phyloP scores from a whole-genome alignment of 1,140 invertebrate genomes.

The Bombus ignitus region DNA sequence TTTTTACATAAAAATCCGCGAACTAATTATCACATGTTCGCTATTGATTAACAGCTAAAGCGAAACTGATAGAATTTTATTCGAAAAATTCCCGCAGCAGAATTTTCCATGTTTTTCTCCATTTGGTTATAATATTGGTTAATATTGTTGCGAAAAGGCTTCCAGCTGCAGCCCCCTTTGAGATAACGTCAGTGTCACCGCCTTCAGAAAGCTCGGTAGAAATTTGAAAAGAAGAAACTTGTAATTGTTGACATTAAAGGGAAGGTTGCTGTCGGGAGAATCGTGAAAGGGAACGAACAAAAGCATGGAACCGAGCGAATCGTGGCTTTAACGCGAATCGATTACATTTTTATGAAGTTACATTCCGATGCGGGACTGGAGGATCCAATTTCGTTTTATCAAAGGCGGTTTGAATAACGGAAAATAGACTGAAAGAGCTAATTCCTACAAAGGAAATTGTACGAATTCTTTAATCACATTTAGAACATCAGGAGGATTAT shows the following conservation, averaged over 20 bases:
- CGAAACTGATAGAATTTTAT: background rate
- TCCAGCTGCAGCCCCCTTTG: background rate
- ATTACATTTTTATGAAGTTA: slow-evolving; percentile 21
- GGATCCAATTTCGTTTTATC: slow-evolving; percentile 5
- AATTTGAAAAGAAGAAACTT: slow-evolving; percentile 21
- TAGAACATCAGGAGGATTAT: background rate
- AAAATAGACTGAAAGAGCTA: background rate
- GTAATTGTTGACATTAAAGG: slow-evolving; percentile 49
- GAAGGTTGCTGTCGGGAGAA: background rate
- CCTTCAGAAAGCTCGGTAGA: background rate
- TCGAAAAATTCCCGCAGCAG: background rate
- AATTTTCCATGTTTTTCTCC: background rate
- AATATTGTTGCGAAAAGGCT: slow-evolving; percentile 1
- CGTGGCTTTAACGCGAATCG: slow-evolving; percentile 3
- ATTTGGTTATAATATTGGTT: background rate
- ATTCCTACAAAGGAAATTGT: background rate
- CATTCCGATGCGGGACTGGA: background rate
- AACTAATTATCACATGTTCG: background rate
- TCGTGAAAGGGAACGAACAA: slow-evolving; percentile 4
- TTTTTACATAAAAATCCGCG: too few relatives aligned
- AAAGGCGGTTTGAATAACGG: background rate
- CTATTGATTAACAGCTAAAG: background rate
- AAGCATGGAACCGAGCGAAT: background rate
- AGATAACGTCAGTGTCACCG: background rate
- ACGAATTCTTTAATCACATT: background rate